Percentiles rank a stretch among this genome's conserved stretches.
Evolutionary conservation across 92 coral and sea anemone species (phyloP).

Genomic region (Epizoanthus scotinus): DNA sequence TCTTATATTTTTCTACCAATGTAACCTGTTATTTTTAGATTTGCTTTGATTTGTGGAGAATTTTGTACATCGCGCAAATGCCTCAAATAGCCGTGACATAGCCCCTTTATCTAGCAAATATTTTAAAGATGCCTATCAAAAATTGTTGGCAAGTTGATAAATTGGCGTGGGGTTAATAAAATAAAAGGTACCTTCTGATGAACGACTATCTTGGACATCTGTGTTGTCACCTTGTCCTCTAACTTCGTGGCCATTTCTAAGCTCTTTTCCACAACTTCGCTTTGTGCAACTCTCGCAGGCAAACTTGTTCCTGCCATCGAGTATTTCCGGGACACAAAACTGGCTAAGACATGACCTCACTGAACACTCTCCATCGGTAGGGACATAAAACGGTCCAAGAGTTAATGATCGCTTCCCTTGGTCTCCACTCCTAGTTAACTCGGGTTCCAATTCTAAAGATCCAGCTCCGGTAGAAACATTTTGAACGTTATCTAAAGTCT

Average conservation of each 20-base stretch:
- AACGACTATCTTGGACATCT: conserved; percentile 26
- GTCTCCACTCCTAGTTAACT: conserved; percentile 15
- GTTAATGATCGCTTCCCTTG: conserved; percentile 35
- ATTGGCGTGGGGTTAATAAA: too few species aligned
- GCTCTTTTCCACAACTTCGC: conserved; percentile 23
- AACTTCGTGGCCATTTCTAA: not conserved
- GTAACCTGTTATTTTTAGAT: too few species aligned
- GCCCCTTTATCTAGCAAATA: too few species aligned
- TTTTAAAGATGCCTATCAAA: too few species aligned
- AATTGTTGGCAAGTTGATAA: too few species aligned
- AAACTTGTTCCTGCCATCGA: conserved; percentile 88
- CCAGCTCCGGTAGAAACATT: not conserved
- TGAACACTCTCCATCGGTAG: conserved; percentile 77
- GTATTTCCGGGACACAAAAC: conserved; percentile 86
- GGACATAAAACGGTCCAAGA: conserved; percentile 53
- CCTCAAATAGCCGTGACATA: too few species aligned
- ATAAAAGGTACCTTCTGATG: conserved; percentile 21
- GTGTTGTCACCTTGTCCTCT: conserved; percentile 6
- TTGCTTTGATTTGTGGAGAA: too few species aligned
- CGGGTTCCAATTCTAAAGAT: conserved; percentile 15
- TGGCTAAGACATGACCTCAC: conserved; percentile 79
- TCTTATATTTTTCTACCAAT: too few species aligned
- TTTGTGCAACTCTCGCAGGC: conserved; percentile 83
- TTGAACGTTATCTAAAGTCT: not conserved
- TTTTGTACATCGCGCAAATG: too few species aligned